phyloP scores from a whole-genome alignment of 2,888 invertebrate genomes.

The Tipula unca region DNA sequence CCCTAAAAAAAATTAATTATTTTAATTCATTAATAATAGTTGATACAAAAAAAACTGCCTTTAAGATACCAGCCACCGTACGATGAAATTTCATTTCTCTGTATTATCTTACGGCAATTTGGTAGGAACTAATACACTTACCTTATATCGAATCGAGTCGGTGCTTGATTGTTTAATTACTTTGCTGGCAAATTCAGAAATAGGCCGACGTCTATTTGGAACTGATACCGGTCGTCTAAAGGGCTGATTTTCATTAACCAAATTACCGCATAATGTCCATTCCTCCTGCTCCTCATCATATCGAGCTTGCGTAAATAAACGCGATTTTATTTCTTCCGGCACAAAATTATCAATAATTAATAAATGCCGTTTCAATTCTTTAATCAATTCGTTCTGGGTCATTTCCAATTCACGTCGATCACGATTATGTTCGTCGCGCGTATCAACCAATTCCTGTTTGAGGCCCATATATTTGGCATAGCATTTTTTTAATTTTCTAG shows the following conservation, averaged over 20 bases:
- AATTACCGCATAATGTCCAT: conserved; percentile 48
- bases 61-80: not conserved
- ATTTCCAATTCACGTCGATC: conserved; percentile 89
- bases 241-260: conserved; percentile 41
- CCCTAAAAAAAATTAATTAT: conserved; percentile 26
- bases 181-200: conserved; percentile 50
- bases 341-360: conserved; percentile 86
- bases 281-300: conserved; percentile 78
- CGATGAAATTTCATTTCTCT: not conserved
- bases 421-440: conserved; percentile 79
- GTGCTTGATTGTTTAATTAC: conserved; percentile 36
- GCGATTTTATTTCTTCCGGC: conserved; percentile 69
- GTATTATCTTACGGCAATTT: not conserved
- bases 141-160: conserved; percentile 35
- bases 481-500: conserved; percentile 82
- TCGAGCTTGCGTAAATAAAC: conserved; percentile 60
- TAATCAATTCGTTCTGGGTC: conserved; percentile 82
- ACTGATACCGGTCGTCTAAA: conserved; percentile 54
- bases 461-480: conserved; percentile 67
- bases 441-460: conserved; percentile 71
- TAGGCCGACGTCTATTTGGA: conserved; percentile 53
- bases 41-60: too few species aligned
- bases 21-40: not conserved
- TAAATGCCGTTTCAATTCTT: conserved; percentile 81
- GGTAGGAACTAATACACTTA: not conserved